phyloP scores from a whole-genome alignment of 2,888 invertebrate species.

The Candidula unifasciata region DNA sequence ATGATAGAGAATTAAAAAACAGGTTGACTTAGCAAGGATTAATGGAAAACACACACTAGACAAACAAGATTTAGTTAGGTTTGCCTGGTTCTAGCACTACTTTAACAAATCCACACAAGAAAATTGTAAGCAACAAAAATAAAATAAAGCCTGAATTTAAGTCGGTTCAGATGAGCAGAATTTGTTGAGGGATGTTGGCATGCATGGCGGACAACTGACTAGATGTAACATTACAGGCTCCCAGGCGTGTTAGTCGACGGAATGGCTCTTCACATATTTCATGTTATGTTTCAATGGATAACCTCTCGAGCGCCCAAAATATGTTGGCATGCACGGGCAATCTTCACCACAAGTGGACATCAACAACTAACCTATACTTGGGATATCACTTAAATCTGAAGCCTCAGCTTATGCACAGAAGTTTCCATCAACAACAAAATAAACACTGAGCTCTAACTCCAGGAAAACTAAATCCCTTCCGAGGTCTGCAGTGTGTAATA shows the following conservation, averaged over 20 bases:
- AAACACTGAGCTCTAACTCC: too few relatives aligned
- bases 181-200: constrained; percentile 4
- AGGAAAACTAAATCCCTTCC: constrained; percentile 25
- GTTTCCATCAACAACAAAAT: too few relatives aligned
- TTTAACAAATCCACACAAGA: neutral
- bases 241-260: constrained; percentile 37
- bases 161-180: neutral
- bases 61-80: neutral
- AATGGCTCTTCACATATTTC: constrained; percentile 51
- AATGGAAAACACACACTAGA: neutral
- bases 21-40: too few relatives aligned
- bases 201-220: neutral
- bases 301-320: constrained; percentile 48
- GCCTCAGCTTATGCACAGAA: neutral
- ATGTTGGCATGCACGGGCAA: constrained; percentile 27
- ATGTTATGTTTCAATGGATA: constrained; percentile 34
- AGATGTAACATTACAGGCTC: neutral
- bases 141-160: neutral
- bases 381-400: neutral
- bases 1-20: too few relatives aligned
- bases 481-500: neutral
- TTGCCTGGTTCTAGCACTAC: neutral
- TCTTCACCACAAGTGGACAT: neutral
- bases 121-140: neutral
- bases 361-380: neutral